phyloP scores from a whole-genome alignment of 64 coral and sea anemone genomes.

The Orbicella faveolata region DNA sequence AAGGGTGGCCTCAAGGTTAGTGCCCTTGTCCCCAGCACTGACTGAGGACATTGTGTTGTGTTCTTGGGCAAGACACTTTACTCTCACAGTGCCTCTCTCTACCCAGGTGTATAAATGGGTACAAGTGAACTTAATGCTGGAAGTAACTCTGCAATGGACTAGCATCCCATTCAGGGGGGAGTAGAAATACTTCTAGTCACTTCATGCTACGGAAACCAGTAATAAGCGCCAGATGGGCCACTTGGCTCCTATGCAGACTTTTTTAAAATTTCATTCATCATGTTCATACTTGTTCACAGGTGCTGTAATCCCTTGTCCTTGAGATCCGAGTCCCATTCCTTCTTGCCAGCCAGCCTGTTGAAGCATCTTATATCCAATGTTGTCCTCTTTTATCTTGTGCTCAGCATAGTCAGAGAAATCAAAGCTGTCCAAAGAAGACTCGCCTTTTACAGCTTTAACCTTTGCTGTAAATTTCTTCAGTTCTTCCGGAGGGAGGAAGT shows the following conservation, averaged over 20 bases:
- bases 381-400: constrained; percentile 92
- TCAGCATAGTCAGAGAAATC: constrained; percentile 96
- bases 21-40: too few species aligned
- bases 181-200: too few species aligned
- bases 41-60: too few species aligned
- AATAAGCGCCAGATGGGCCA: too few species aligned
- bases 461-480: constrained; percentile 92
- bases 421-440: constrained; percentile 57
- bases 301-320: constrained; percentile 96
- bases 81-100: too few species aligned
- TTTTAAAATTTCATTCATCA: neutral
- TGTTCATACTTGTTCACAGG: constrained; percentile 84
- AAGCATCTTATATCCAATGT: constrained; percentile 98
- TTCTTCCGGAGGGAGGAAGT: constrained; percentile 91
- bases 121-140: too few species aligned
- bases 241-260: neutral
- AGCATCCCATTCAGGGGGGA: too few species aligned
- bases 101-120: too few species aligned
- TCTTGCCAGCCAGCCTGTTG: constrained; percentile 96
- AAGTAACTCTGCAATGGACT: too few species aligned
- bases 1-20: too few species aligned
- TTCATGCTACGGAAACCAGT: too few species aligned
- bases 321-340: constrained; percentile 88
- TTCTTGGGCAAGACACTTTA: too few species aligned
- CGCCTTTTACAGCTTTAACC: constrained; percentile 83